Evolutionary conservation across 2,113 vertebrate genomes (phyloP).

Genomic region (Oryzias woworae): DNA sequence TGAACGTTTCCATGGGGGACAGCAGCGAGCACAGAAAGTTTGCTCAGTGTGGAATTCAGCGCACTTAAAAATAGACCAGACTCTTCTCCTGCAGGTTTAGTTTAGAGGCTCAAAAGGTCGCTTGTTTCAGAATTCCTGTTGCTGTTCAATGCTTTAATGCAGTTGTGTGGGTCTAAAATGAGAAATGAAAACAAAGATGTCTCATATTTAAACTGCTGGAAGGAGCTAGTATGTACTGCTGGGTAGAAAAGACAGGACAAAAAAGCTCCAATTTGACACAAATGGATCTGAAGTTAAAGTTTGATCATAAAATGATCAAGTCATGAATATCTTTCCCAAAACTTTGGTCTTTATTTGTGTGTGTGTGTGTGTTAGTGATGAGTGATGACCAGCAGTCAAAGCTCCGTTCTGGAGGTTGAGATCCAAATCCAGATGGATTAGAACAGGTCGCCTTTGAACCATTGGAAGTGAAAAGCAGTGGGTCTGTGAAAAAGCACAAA

Average conservation of each 20-base stretch:
- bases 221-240: neutral
- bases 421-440: slow-evolving; percentile 70
- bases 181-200: neutral
- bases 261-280: no score
- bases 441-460: slow-evolving; percentile 57
- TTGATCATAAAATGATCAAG: no score
- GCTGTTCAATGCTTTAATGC: neutral
- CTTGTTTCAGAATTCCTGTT: neutral
- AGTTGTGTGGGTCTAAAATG: neutral
- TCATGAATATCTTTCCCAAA: no score
- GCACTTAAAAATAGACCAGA: slow-evolving; percentile 64
- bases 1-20: slow-evolving; percentile 53
- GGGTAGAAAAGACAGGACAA: no score
- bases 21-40: slow-evolving; percentile 29
- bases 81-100: slow-evolving; percentile 27
- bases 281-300: no score
- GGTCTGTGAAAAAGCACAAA: slow-evolving; percentile 9
- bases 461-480: slow-evolving; percentile 53
- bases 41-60: slow-evolving; percentile 56
- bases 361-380: slow-evolving; percentile 40
- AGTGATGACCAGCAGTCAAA: slow-evolving; percentile 58
- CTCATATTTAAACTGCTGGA: neutral
- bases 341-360: slow-evolving; percentile 2
- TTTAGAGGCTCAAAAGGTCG: neutral
- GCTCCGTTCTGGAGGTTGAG: slow-evolving; percentile 59